These are phyloP conservation scores for Gastrophryne carolinensis DNA, from an alignment of 2,797 vertebrate genomes.

Conservation along the genomic window DNA sequence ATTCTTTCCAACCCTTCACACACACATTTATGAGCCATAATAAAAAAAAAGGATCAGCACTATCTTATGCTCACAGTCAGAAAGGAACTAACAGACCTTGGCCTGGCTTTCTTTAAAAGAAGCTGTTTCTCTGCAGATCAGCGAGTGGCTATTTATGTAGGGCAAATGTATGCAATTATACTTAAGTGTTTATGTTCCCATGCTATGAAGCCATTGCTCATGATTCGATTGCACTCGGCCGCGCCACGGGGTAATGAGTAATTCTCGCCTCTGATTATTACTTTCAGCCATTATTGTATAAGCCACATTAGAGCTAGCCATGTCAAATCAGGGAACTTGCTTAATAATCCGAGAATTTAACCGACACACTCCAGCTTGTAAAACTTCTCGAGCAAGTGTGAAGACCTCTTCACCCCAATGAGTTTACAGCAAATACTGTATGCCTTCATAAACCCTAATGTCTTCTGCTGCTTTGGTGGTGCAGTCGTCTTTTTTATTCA, in stretches of 20 bases:
- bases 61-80: constrained; percentile 48
- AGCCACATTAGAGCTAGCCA: constrained; percentile 25
- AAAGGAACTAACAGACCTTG: constrained; percentile 53
- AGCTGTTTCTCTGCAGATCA: constrained; percentile 49
- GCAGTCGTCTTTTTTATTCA: too few species aligned
- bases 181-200: constrained; percentile 52
- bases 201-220: constrained; percentile 38
- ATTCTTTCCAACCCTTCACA: too few species aligned
- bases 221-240: constrained; percentile 31
- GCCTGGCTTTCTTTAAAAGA: constrained; percentile 55
- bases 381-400: neutral
- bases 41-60: constrained; percentile 50
- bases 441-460: too few species aligned
- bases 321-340: constrained; percentile 20
- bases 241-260: constrained; percentile 27
- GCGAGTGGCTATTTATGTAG: constrained; percentile 49
- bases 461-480: too few species aligned
- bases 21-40: too few species aligned
- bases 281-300: constrained; percentile 42
- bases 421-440: too few species aligned
- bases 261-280: constrained; percentile 27
- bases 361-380: neutral
- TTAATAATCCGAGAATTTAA: neutral
- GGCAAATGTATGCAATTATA: constrained; percentile 52
- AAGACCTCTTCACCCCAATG: too few species aligned